Conservation (phyloP, 2,113 vertebrate genomes). For the Austrofundulus limnaeus region DNA sequence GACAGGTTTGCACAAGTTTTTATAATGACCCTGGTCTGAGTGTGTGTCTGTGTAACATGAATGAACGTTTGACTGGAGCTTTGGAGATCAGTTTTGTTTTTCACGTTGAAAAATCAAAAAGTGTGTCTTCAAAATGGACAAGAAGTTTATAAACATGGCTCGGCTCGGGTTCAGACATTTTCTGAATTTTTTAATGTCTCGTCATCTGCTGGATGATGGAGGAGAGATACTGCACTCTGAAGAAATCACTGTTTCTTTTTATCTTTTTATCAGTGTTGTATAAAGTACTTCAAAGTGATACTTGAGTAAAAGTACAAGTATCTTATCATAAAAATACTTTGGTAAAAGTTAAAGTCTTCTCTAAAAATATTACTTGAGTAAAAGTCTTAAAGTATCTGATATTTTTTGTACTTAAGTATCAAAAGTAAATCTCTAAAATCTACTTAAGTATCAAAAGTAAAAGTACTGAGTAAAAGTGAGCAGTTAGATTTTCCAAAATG, state of each 20-base stretch:
- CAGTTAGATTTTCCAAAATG: too few species aligned
- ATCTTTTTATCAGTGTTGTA: too few species aligned
- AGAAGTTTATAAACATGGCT: constrained; percentile 9
- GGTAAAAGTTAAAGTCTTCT: too few species aligned
- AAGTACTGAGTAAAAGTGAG: too few species aligned
- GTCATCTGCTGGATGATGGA: background rate
- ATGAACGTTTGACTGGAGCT: constrained; percentile 17
- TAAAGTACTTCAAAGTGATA: too few species aligned
- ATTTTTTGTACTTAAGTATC: too few species aligned
- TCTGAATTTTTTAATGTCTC: background rate
- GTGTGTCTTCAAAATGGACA: constrained; percentile 21
- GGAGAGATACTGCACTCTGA: background rate
- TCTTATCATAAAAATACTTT: too few species aligned
- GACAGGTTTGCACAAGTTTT: constrained; percentile 66
- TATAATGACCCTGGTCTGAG: constrained; percentile 20
- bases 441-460: too few species aligned
- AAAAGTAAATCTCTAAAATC: too few species aligned
- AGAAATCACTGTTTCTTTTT: background rate
- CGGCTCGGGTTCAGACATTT: background rate
- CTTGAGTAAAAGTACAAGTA: too few species aligned
- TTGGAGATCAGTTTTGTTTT: constrained; percentile 32
- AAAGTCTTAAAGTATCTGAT: too few species aligned
- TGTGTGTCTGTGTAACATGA: constrained; percentile 28
- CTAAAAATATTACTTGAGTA: too few species aligned
- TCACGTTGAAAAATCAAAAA: constrained; percentile 10